phyloP scores from a whole-genome alignment of 92 coral and sea anemone species.

The Umimayanthus chanpuru region DNA sequence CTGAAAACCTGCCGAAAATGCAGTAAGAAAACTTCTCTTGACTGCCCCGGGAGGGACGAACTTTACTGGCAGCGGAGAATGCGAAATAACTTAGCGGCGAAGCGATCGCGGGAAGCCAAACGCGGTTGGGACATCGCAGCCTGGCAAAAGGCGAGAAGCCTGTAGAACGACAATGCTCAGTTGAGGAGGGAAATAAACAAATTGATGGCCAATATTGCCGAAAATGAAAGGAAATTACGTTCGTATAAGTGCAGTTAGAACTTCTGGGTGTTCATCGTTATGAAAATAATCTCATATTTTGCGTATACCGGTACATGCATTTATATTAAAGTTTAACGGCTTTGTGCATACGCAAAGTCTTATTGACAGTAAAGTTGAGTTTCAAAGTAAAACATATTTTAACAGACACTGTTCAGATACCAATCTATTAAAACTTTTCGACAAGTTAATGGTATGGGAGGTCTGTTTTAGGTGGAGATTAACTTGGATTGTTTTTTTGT shows the following conservation, averaged over 20 bases:
- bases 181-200: slow-evolving; percentile 3
- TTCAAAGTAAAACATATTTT: no score
- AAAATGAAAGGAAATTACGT: slow-evolving; percentile 14
- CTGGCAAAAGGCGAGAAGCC: not conserved
- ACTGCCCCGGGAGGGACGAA: not conserved
- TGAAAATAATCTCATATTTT: no score
- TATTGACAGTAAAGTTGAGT: no score
- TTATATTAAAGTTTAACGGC: no score
- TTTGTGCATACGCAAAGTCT: no score
- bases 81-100: slow-evolving; percentile 9
- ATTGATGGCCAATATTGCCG: not conserved
- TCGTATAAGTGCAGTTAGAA: not conserved
- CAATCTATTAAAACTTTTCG: no score
- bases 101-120: slow-evolving; percentile 20
- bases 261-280: no score
- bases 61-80: slow-evolving; percentile 16
- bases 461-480: no score
- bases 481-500: no score
- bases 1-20: not conserved
- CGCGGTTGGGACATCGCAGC: slow-evolving; percentile 5
- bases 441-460: no score
- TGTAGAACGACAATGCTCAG: slow-evolving; percentile 9
- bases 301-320: no score
- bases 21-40: not conserved
- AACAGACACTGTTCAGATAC: no score